A percentile compares a stretch with the other conserved stretches of the same genome.
These are phyloP conservation scores for Catagonus wagneri DNA, from an alignment of 2,113 vertebrate species.

Conservation along the genomic window DNA sequence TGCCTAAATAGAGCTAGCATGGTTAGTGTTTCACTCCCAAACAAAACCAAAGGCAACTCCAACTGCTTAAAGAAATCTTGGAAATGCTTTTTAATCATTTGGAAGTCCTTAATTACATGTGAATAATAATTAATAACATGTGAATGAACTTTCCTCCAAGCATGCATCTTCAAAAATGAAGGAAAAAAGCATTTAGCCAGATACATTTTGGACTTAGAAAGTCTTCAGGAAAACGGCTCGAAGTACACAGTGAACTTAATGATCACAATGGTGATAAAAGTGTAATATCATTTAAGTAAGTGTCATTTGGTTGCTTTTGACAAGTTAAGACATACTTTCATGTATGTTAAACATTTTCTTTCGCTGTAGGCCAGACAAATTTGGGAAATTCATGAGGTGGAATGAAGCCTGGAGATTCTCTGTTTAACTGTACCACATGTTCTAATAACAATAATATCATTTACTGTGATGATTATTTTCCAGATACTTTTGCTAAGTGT, in stretches of 20 bases:
- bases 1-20: not conserved
- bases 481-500: not conserved
- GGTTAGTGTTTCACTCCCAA: constrained; percentile 12
- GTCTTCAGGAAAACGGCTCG: not conserved
- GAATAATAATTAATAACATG: constrained; percentile 74
- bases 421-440: not conserved
- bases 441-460: not conserved
- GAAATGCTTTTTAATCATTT: constrained; percentile 65
- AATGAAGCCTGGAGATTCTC: not conserved
- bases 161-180: constrained; percentile 39
- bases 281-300: not conserved
- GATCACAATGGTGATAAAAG: not conserved
- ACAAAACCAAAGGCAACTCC: constrained; percentile 64
- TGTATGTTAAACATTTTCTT: not conserved
- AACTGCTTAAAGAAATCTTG: constrained; percentile 63
- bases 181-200: constrained; percentile 4
- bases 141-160: constrained; percentile 62
- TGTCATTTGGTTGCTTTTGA: not conserved
- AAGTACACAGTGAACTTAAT: not conserved
- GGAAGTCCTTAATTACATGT: constrained; percentile 70
- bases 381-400: not conserved
- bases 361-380: not conserved
- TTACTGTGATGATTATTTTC: not conserved
- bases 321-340: not conserved
- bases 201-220: constrained; percentile 43